Evolutionary conservation across 2,797 vertebrate genomes (phyloP), one percentile per base, ranked within the genome.

Genomic region (Falco biarmicus): DNA sequence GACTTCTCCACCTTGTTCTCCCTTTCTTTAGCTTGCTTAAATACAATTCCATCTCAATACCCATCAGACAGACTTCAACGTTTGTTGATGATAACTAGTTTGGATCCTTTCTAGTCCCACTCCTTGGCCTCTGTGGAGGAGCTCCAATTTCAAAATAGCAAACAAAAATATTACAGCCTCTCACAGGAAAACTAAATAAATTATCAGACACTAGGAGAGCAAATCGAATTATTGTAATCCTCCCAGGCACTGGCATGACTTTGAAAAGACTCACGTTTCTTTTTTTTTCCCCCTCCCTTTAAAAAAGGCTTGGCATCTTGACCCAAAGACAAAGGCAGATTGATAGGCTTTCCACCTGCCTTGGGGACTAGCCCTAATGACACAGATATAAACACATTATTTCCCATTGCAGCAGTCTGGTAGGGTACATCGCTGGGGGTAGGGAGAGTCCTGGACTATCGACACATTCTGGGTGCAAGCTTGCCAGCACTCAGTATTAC

Each of bases 121-220:
- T 92, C 47, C 51, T 80, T 37, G 77, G 95, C 88, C 93, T 90
- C 81, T 87, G 80, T 96, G 96, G 92, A 97, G 95, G 95, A 97
- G 73, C 65, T 97, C 87, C 94, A 96, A 57, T 96, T 97, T 91
- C 89, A 96, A 97, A 98, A 97, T 76, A 98, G 94, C 96, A 98
- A 97, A 97, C 96, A 97, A 97, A 97, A 97, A 95, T n/a, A 32
- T 96, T 97, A 94, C 43, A 90, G 88, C 60, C 91, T 96, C 96
- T 97, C 97, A 68, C 31, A 97, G 96, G 96, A 94, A 97, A 97
- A 94, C 87, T 96, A 97, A 98, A 97, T 97, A 98, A 97, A 97
- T 97, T 95, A 98, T 97, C 80, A 93, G 89, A 89, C 87, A 24
- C 75, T 92, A 87, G 87, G 93, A 91, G 80, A 94, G 93, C 84